Conservation (phyloP, 2,113 vertebrate genomes). For the Phalacrocorax aristotelis region DNA sequence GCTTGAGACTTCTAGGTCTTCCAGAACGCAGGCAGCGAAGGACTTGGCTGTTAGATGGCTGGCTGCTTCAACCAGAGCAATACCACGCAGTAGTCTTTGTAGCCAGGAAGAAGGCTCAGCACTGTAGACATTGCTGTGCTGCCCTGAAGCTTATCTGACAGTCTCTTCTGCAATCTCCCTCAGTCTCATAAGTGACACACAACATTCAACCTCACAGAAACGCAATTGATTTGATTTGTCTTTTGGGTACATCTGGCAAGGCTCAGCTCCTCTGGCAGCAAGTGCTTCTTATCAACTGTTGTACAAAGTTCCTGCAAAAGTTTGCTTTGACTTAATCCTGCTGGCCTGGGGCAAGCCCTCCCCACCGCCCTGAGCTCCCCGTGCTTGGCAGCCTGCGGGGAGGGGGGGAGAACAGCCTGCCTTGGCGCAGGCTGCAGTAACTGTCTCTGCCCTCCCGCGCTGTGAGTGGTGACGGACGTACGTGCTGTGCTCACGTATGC, state of each 20-base stretch:
- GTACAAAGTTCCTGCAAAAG: neutral
- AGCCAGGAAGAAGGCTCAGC: neutral
- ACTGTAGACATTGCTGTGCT: neutral
- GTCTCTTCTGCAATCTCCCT: neutral
- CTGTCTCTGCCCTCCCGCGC: too few relatives aligned
- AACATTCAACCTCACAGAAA: neutral
- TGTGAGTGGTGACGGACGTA: neutral
- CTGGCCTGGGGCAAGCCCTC: neutral
- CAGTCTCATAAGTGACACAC: fast-evolving
- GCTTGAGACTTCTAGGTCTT: neutral
- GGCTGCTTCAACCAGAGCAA: neutral
- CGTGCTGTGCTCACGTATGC: neutral
- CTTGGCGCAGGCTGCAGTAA: neutral
- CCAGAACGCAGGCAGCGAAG: neutral
- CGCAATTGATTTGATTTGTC: neutral
- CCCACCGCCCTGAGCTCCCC: fast-evolving
- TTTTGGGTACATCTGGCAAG: neutral
- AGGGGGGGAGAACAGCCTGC: neutral
- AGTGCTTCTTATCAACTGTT: neutral
- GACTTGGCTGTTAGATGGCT: neutral
- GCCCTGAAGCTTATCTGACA: neutral
- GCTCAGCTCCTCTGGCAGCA: neutral
- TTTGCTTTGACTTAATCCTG: neutral
- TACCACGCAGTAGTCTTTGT: neutral
- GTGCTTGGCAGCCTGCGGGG: neutral